These are phyloP conservation scores for Lates calcarifer DNA, from an alignment of 2,113 vertebrate genomes.

Conservation along the genomic window DNA sequence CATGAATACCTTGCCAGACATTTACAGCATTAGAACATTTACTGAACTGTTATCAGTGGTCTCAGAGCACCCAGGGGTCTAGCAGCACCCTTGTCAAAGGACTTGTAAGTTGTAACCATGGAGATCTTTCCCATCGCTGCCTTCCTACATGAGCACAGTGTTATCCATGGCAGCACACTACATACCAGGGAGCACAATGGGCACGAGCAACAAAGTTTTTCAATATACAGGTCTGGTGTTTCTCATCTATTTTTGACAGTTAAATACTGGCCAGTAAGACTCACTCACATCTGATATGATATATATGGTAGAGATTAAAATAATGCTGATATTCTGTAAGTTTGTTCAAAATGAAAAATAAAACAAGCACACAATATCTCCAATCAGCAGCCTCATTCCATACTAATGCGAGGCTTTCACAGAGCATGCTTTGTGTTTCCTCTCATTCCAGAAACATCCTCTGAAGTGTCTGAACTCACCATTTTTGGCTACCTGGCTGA, in stretches of 20 bases:
- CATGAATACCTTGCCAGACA: neutral
- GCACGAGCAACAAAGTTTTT: neutral
- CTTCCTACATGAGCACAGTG: neutral
- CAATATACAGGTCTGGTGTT: neutral
- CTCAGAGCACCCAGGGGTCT: neutral
- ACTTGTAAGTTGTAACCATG: slow-evolving; percentile 1
- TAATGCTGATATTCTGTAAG: too few species aligned
- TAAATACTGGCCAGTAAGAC: neutral
- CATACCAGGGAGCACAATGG: neutral
- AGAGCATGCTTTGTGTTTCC: slow-evolving; percentile 19
- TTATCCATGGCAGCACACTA: neutral
- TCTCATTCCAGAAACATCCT: neutral
- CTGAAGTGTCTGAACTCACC: slow-evolving; percentile 34
- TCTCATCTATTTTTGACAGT: neutral
- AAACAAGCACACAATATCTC: neutral
- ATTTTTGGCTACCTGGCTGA: slow-evolving; percentile 53
- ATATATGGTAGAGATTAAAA: neutral
- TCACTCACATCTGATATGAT: neutral
- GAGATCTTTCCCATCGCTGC: neutral
- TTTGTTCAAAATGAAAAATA: neutral
- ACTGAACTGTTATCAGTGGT: neutral
- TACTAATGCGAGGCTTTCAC: neutral
- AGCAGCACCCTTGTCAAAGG: neutral
- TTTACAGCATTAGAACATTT: neutral
- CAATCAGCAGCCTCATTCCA: neutral